Conservation (phyloP, 2,113 vertebrate species). For the Lagenorhynchus albirostris region DNA sequence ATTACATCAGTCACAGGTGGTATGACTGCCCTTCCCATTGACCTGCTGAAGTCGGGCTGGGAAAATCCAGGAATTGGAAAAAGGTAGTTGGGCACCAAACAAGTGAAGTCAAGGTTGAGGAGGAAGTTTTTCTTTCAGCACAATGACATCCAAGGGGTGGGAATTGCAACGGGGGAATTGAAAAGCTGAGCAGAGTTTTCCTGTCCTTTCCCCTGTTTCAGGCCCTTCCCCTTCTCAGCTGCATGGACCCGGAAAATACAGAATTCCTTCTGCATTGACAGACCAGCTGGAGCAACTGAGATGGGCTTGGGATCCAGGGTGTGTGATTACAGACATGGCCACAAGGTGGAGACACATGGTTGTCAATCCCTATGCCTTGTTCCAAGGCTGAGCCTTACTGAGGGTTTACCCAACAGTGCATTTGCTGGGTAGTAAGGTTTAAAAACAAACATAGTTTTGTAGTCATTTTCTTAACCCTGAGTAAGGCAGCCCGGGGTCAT, state of each 20-base stretch:
- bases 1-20: accelerated
- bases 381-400: accelerated
- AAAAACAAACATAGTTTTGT: neutral
- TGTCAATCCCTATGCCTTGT: accelerated
- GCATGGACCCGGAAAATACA: accelerated
- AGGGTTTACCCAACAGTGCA: no score
- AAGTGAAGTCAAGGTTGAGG: neutral
- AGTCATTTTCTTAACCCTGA: neutral
- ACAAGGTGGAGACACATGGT: neutral
- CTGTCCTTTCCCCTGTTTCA: neutral
- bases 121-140: neutral
- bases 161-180: accelerated
- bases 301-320: neutral
- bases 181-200: neutral
- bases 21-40: neutral
- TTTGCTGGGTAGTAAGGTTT: no score
- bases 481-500: neutral
- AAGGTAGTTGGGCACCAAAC: neutral
- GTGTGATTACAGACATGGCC: neutral
- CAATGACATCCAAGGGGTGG: neutral
- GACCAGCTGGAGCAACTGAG: accelerated
- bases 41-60: neutral
- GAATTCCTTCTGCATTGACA: neutral
- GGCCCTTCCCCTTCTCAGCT: neutral
- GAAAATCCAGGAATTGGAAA: neutral